These are phyloP conservation scores for Corvus moneduloides DNA, from an alignment of 2,113 vertebrate genomes.

Conservation along the genomic window DNA sequence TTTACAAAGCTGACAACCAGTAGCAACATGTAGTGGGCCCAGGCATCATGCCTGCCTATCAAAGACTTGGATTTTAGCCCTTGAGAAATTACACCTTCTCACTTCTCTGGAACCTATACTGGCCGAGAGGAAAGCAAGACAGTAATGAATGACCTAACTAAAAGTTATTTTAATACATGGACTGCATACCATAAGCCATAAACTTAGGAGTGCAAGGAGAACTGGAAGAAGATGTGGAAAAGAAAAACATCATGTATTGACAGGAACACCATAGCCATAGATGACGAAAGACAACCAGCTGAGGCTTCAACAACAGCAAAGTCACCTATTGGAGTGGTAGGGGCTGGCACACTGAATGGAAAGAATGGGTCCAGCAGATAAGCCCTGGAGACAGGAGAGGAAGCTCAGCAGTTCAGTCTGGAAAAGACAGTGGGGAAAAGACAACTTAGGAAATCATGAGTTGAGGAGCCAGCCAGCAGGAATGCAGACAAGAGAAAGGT, in stretches of 20 bases:
- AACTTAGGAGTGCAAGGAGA: not conserved
- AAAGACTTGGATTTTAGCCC: conserved; percentile 63
- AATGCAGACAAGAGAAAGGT: not conserved
- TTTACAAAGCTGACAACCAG: conserved; percentile 48
- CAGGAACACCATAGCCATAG: not conserved
- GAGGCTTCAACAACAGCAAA: not conserved
- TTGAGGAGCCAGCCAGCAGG: not conserved
- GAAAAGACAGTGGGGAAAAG: not conserved
- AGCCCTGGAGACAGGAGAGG: not conserved
- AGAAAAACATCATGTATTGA: not conserved
- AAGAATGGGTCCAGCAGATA: not conserved
- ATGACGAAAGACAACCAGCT: not conserved
- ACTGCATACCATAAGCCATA: not conserved
- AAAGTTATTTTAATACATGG: not conserved
- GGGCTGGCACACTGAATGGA: not conserved
- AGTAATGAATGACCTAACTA: conserved; percentile 25
- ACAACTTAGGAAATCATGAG: not conserved
- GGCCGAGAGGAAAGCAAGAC: not conserved
- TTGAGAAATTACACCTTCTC: conserved; percentile 55
- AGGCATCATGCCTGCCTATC: conserved; percentile 34
- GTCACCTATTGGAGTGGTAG: not conserved
- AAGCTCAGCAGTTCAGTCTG: not conserved
- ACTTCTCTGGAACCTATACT: conserved; percentile 16
- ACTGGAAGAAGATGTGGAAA: not conserved
- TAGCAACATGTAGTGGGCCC: conserved; percentile 52